Evolutionary conservation across 2,888 invertebrate genomes (phyloP).

Genomic region (Eupeodes luniger): DNA sequence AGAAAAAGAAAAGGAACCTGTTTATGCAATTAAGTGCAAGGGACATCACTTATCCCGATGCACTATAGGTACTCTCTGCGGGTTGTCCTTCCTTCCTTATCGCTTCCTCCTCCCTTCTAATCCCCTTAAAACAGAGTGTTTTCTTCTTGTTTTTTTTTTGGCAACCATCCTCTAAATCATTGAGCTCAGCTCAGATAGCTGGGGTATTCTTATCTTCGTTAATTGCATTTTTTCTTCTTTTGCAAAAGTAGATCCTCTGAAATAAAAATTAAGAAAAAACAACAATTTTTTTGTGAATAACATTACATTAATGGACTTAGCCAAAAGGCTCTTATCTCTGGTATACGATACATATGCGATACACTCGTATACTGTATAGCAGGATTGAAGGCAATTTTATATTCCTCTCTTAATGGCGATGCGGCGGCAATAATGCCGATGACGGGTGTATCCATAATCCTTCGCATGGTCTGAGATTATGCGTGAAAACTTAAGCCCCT

Average conservation of each 20-base stretch:
- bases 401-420: neutral
- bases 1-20: constrained; percentile 30
- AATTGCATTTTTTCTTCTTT: constrained; percentile 53
- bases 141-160: constrained; percentile 17
- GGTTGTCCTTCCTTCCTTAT: constrained; percentile 45
- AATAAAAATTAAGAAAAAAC: neutral
- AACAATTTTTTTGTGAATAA: constrained; percentile 44
- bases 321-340: constrained; percentile 53
- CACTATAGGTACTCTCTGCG: constrained; percentile 30
- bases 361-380: too few species aligned
- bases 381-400: constrained; percentile 17
- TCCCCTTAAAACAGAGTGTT: constrained; percentile 27
- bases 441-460: constrained; percentile 54
- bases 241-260: neutral
- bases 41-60: constrained; percentile 33
- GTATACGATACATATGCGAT: too few species aligned
- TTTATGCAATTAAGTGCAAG: constrained; percentile 41
- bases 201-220: constrained; percentile 39
- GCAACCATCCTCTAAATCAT: constrained; percentile 41
- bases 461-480: constrained; percentile 68
- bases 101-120: constrained; percentile 41
- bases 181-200: constrained; percentile 5
- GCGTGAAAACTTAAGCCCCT: constrained; percentile 72
- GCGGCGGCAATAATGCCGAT: neutral
- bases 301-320: constrained; percentile 60